Base-by-base conservation (phyloP, 1,140 invertebrate genomes). In the Drosophila kurseongensis region DNA sequence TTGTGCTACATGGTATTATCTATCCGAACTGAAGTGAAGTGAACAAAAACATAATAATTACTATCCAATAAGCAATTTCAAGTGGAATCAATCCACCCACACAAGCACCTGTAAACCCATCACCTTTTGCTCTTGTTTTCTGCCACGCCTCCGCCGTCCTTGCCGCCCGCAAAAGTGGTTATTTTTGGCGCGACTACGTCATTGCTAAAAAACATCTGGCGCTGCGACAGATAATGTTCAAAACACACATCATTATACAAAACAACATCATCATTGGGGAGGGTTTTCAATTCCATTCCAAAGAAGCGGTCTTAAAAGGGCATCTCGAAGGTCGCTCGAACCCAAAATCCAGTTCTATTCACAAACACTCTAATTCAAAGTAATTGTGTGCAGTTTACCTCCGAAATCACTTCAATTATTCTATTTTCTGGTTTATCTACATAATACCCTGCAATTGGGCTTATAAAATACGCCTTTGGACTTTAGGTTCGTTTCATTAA, bases 161-260 rank as follows among this genome's bases (percentile, higher is more conserved):
- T 65, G 45, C 47, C 61, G 61, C 65, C 61, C 47, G 54, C 60
- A 5, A 27, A 18, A 13, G 16, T 56, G 51, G 62, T 36, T 78
- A 82, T 82, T 79, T 76, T 73, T 83, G 80, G 71, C 61, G 52
- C 66, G 71, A 79, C 83, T 65, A 88, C 83, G 83, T 86, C 83
- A 86, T 88, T 79, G 50, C 27, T 65, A 50, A 65, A 68, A 65
- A 83, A 88, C 82, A 86, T 88, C 79, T 86, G 83, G 48, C 48
- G 29, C 72, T 86, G 54, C 47, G 54, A 72, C 14, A 71, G 51
- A 72, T 71, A 71, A 27, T 55, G 52, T 45, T 50, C 38, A 23
- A 29, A 45, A 18, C 36, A 35, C 32, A 51, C 35, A 55, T 29
- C 51, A 35, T 29, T 36, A 35, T 51, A 13, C 29, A 35, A 68